Conservation (phyloP, 1,140 invertebrate genomes). For the Apis dorsata region DNA sequence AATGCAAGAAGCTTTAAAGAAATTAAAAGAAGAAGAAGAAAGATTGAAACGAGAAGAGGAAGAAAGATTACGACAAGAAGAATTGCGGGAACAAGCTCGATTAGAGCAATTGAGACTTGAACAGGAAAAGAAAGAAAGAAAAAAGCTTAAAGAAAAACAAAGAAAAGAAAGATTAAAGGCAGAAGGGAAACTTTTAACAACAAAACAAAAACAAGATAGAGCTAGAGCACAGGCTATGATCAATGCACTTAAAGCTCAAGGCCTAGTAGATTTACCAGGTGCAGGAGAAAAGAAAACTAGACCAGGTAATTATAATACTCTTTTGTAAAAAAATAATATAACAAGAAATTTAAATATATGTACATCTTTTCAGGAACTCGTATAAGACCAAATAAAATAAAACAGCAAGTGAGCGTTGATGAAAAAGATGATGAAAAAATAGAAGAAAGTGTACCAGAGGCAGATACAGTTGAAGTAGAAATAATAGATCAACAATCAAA, state of each 20-base stretch:
- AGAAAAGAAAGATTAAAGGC: slow-evolving; percentile 94
- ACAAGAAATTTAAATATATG: neutral
- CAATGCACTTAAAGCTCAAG: slow-evolving; percentile 92
- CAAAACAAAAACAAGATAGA: slow-evolving; percentile 94
- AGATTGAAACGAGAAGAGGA: slow-evolving; percentile 88
- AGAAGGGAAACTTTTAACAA: slow-evolving; percentile 95
- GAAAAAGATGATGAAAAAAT: slow-evolving; percentile 79
- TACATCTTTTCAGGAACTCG: slow-evolving; percentile 81
- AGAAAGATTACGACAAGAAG: slow-evolving; percentile 87
- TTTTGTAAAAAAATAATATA: neutral
- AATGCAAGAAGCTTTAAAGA: slow-evolving; percentile 92
- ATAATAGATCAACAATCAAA: slow-evolving; percentile 79
- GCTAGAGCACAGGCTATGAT: slow-evolving; percentile 93
- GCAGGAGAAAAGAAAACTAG: slow-evolving; percentile 86
- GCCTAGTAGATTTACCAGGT: slow-evolving; percentile 85
- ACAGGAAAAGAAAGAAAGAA: slow-evolving; percentile 92
- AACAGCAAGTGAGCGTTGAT: slow-evolving; percentile 75
- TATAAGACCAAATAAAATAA: slow-evolving; percentile 85
- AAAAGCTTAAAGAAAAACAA: slow-evolving; percentile 97
- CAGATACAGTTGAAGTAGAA: slow-evolving; percentile 81
- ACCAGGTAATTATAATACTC: slow-evolving; percentile 75
- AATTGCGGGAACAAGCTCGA: slow-evolving; percentile 86
- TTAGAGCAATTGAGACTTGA: slow-evolving; percentile 89
- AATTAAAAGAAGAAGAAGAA: slow-evolving; percentile 94
- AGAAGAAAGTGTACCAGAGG: slow-evolving; percentile 78